These are phyloP conservation scores for Lucilia cuprina DNA, from an alignment of 1,140 invertebrate genomes.

Conservation along the genomic window DNA sequence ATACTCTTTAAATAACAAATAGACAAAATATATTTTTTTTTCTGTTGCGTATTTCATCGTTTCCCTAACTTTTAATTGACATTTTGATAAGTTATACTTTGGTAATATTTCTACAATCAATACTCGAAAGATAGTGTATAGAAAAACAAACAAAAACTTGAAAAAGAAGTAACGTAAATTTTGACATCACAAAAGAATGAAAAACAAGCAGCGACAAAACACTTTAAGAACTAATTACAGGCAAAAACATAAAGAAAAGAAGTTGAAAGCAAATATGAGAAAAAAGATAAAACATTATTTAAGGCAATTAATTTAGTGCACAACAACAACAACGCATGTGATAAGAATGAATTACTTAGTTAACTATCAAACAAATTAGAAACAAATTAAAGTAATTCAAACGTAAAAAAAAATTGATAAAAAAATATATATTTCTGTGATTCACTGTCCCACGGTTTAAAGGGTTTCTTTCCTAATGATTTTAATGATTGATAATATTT, in stretches of 20 bases:
- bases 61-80: background rate
- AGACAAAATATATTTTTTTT: background rate
- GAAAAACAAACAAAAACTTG: no score
- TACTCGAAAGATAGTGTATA: no score
- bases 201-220: background rate
- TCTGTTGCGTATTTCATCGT: no score
- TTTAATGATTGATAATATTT: no score
- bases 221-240: background rate
- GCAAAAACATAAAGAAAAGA: no score
- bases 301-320: background rate
- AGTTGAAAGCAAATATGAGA: no score
- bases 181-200: no score
- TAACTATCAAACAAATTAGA: background rate
- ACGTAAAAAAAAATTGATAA: background rate
- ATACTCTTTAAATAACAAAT: background rate
- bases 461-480: no score
- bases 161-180: background rate
- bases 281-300: background rate
- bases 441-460: no score
- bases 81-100: background rate
- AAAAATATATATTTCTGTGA: background rate
- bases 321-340: background rate
- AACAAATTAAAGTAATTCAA: background rate
- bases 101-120: no score
- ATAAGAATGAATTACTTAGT: background rate